Base-by-base conservation (phyloP, 2,113 vertebrate genomes). In the Kryptolebias marmoratus region DNA sequence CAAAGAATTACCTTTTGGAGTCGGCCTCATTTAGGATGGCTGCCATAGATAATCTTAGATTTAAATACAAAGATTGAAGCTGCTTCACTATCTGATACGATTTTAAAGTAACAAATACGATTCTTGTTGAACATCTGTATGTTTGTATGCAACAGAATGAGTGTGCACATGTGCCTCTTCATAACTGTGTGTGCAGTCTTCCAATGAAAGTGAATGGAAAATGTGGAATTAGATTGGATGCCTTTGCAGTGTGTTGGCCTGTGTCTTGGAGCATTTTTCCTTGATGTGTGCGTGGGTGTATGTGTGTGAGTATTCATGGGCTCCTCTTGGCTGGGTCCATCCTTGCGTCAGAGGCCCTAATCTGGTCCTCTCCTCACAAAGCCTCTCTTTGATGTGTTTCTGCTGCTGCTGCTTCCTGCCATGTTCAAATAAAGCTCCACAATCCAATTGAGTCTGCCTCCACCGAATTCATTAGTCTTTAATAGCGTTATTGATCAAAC, bases 281-380 rank as follows among this genome's bases (percentile, higher is more conserved):
- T 79, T 58, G 61, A 32, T 62, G 53, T 67, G 71, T 56, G 71
- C 58, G 39, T 68, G 72, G 71, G 75, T 64, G 64, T 54, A 72
- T 52, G 52, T 44, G 73, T 58, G 73, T 67, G 63, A 67, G 56
- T 68, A 60, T 79, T 73, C 77, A 70, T 81, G 68, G 73, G 73
- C 86, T 78, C 47, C 39, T 77, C 79, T 91, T 84, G 84, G 81
- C 82, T 28, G 62, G 67, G 75, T 86, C 79, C 81, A 81, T 90
- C 88, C 68, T 83, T 90, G 85, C 85, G 84, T 93, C 92, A 92
- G 88, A 91, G 85, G 75, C 76, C 71, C 83, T 93, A 92, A 92
- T 92, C 90, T 89, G 86, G 76, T 90, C 84, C 77, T 88, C 82
- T 86, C 77, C 68, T 80, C 88, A 93, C 93, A 94, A 94, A 93